These are phyloP conservation scores for Hyaena hyaena DNA, from an alignment of 2,113 vertebrate genomes.

Conservation along the genomic window DNA sequence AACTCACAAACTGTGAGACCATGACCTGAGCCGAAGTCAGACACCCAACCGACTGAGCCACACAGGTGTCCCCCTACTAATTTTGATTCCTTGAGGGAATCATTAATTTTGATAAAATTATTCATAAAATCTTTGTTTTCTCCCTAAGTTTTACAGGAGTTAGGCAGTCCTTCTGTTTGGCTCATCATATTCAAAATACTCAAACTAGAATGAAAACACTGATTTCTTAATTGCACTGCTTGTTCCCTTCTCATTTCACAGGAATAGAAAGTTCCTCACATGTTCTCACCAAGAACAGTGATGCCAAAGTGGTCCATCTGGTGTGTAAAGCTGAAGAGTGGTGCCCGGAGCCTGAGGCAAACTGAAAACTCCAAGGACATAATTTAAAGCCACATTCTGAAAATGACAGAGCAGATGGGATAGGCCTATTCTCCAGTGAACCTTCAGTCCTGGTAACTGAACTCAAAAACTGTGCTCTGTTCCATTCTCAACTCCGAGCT, in stretches of 20 bases:
- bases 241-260: not conserved
- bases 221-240: not conserved
- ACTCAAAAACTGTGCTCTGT: not conserved
- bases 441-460: not conserved
- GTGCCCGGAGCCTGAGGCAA: not conserved
- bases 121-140: not conserved
- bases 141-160: not conserved
- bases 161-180: not conserved
- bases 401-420: not conserved
- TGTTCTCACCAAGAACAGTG: not conserved
- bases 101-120: not conserved
- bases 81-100: not conserved
- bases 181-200: not conserved
- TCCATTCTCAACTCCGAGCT: not conserved
- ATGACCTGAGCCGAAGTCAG: too few relatives aligned
- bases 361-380: not conserved
- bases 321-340: not conserved
- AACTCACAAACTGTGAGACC: too few relatives aligned
- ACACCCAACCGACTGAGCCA: too few relatives aligned
- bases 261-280: not conserved
- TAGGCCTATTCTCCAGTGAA: not conserved
- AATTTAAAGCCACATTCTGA: not conserved
- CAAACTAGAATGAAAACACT: not conserved
- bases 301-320: not conserved
- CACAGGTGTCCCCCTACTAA: not conserved